Evolutionary conservation across 2,888 invertebrate genomes (phyloP), one percentile per base, ranked within the genome.

Genomic region (Eupithecia centaureata): DNA sequence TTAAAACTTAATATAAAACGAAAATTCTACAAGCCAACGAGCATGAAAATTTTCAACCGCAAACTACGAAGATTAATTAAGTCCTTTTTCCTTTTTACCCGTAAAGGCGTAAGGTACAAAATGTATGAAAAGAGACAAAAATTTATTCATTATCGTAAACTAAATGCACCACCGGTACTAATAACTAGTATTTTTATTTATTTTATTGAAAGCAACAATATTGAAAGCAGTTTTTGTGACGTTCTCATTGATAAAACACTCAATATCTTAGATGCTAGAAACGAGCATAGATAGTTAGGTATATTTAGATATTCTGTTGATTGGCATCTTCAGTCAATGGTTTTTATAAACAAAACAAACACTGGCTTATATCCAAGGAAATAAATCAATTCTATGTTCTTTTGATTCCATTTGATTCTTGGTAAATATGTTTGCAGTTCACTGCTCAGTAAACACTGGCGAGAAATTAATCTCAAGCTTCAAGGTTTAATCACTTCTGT

Each of bases 341-440:
- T 54, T 54, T 54, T 54, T 32, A 61, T 61, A 61, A 61, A 51
- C 18, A 32, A 8, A 32, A 32, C 18, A 12, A 47, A 18, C 33
- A 28, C 35, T 66, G 66, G 66, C 35, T 18, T 28, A 27, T 30
- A 12, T 27, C 66, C 66, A 66, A 57, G 32, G 27, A 42, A 66
- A 38, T 66, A 61, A 57, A 47, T 66, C 33, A 35, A 51, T 32
- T 66, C 22, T 42, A 61, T 62, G 61, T 33, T 61, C 28, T 60
- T 38, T 60, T 42, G 61, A 61, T 65, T 65, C n/a, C 42, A 32
- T 60, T 54, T 38, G 32, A 65, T 30, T 52, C 56, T 57, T 12
- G 18, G 56, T 57, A 57, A 57, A 57, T 57, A 57, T 57, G 56
- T 32, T 5, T 32, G 56, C 30, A 57, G 56, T 57, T 57, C 13